Conservation (phyloP, 2,888 invertebrate genomes). For the Flabesymbios commensalis region DNA sequence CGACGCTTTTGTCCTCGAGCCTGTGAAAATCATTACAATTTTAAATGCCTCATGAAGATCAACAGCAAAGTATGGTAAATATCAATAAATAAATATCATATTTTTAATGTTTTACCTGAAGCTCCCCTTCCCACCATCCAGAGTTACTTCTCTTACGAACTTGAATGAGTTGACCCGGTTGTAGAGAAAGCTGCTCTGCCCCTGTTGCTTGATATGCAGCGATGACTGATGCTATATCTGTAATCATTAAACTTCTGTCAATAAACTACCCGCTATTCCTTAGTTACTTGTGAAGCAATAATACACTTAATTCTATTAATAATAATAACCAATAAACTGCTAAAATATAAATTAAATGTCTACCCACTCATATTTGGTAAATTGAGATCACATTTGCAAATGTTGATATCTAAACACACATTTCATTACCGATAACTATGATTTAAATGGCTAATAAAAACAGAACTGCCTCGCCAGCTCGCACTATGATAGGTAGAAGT, state of each 20-base stretch:
- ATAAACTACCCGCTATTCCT: no score
- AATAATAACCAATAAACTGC: neutral
- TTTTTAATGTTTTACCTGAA: no score
- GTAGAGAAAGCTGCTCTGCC: conserved; percentile 85
- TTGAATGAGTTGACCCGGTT: conserved; percentile 89
- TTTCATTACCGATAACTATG: no score
- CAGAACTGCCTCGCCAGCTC: no score
- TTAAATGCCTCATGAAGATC: neutral
- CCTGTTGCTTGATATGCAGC: conserved; percentile 90
- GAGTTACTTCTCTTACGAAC: conserved; percentile 95
- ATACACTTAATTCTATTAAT: no score
- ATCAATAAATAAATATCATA: no score
- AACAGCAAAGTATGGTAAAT: no score
- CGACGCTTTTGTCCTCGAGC: conserved; percentile 75
- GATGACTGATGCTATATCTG: conserved; percentile 90
- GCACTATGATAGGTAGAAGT: no score
- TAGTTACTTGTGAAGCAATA: no score
- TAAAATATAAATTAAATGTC: neutral
- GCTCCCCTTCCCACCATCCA: conserved; percentile 99
- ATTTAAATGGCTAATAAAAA: no score
- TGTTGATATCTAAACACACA: no score
- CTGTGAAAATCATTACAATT: conserved; percentile 34
- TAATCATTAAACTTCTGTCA: neutral
- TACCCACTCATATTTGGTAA: neutral
- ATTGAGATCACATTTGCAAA: no score